Conservation (phyloP, 2,113 vertebrate species). For the Galemys pyrenaicus region DNA sequence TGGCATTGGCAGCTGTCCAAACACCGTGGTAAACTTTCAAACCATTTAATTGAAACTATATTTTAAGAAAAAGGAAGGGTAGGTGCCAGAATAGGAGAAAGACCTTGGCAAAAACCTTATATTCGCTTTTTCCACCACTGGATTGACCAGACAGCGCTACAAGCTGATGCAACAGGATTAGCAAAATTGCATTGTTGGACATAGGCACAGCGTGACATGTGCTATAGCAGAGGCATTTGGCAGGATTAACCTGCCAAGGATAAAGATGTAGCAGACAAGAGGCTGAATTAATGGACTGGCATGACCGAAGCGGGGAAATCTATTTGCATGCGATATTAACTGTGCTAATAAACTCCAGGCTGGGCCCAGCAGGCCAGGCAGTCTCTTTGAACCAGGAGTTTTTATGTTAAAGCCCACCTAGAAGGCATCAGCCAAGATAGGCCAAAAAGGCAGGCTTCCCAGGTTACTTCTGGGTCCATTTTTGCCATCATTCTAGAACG, state of each 20-base stretch:
- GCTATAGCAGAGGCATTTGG: conserved; percentile 87
- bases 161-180: conserved; percentile 91
- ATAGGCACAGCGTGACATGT: conserved; percentile 87
- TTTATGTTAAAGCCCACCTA: background rate
- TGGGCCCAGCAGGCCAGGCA: background rate
- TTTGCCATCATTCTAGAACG: background rate
- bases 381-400: background rate
- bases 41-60: conserved; percentile 88
- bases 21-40: conserved; percentile 82
- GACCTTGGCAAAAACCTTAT: conserved; percentile 84
- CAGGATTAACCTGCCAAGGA: conserved; percentile 87
- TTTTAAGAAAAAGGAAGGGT: background rate
- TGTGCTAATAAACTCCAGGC: conserved; percentile 62
- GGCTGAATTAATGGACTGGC: conserved; percentile 87
- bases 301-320: conserved; percentile 82
- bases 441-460: background rate
- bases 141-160: conserved; percentile 89
- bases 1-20: conserved; percentile 88
- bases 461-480: background rate
- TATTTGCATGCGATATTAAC: conserved; percentile 83
- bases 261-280: conserved; percentile 87
- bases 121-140: conserved; percentile 84
- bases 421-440: background rate
- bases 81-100: background rate
- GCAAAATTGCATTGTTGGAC: conserved; percentile 87